Evolutionary conservation across 2,113 vertebrate genomes (phyloP).

Genomic region (Chascanopsetta lugubris): DNA sequence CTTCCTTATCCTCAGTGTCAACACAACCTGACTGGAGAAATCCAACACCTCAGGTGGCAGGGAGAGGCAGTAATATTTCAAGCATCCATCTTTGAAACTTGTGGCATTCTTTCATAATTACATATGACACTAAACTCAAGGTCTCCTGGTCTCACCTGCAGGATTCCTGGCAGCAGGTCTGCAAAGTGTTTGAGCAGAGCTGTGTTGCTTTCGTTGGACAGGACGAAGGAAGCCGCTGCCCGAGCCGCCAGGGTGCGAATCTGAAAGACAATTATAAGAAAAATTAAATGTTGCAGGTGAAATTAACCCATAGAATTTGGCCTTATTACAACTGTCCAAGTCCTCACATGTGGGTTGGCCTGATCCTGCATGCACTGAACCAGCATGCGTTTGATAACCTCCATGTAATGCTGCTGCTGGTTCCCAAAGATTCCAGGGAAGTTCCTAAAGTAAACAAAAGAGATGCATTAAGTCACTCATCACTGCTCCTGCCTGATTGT

Average conservation of each 20-base stretch:
- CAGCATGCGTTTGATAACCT: slow-evolving; percentile 98
- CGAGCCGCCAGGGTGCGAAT: slow-evolving; percentile 92
- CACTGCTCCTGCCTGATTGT: not conserved
- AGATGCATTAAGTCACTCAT: slow-evolving; percentile 1
- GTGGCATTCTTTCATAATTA: too few relatives aligned
- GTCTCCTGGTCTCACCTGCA: slow-evolving; percentile 89
- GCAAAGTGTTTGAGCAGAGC: slow-evolving; percentile 95
- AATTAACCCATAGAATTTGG: not conserved
- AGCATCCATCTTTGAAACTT: too few relatives aligned
- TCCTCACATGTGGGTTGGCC: slow-evolving; percentile 88
- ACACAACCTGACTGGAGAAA: too few relatives aligned
- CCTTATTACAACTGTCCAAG: accelerated
- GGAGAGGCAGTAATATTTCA: too few relatives aligned
- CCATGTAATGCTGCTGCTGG: slow-evolving; percentile 98
- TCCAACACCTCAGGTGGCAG: too few relatives aligned
- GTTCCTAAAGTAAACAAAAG: slow-evolving; percentile 83
- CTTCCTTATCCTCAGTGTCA: too few relatives aligned
- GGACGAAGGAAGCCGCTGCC: slow-evolving; percentile 93
- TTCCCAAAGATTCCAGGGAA: slow-evolving; percentile 99
- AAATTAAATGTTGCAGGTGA: too few relatives aligned
- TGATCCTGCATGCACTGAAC: slow-evolving; percentile 99
- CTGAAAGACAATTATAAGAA: slow-evolving; percentile 62
- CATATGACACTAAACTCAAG: too few relatives aligned
- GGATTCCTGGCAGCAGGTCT: slow-evolving; percentile 92
- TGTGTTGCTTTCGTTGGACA: slow-evolving; percentile 93